Base-by-base conservation (phyloP, 2,113 vertebrate genomes). In the Pseudorasbora parva region DNA sequence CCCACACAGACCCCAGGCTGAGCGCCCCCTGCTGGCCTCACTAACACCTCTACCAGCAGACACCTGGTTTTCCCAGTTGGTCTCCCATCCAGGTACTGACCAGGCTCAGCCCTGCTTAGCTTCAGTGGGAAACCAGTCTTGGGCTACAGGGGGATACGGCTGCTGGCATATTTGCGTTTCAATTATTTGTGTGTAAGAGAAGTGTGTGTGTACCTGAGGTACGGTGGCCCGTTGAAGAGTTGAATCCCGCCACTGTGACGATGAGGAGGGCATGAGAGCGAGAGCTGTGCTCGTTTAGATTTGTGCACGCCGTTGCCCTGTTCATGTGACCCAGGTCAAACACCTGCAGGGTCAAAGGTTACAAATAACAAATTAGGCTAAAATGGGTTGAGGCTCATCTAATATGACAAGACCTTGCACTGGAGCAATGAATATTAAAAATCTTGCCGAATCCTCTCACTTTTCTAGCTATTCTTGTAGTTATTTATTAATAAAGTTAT, bases 251-350 rank as follows among this genome's bases (percentile, higher is more conserved):
- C 72, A 98, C 95, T 0, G 94, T 96, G 90, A 99, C 75, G 21
- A 99, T 96, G 82, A 99, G 96, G 82, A 99, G 96, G 3, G 97
- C 97, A 0, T 99, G 98, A 0, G 98, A 99, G 11, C 98, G 96
- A 1, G 97, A 99, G 92, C 98, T 99, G 93, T 96, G 97, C 59
- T 97, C 96, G 0, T 98, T 99, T 84, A 99, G 94, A 93, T 97
- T 96, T 86, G 97, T 99, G 91, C 95, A 96, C 57, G 98, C 97
- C 0, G 98, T 99, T 0, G 93, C 96, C 19, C 98, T 91, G 90
- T 98, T 97, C 88, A 95, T 80, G 2, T 96, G 95, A 51, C 98
- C 97, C 0, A 96, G 89, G 19, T 97, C 96, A 0, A 99, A 96
- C 85, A 99, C 95, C 98, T 99, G 89, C 19, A 75, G 43, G 73